Evolutionary conservation across 2,113 vertebrate genomes (phyloP), one percentile per base, ranked within the genome.

Genomic region (Corydoras sp.): DNA sequence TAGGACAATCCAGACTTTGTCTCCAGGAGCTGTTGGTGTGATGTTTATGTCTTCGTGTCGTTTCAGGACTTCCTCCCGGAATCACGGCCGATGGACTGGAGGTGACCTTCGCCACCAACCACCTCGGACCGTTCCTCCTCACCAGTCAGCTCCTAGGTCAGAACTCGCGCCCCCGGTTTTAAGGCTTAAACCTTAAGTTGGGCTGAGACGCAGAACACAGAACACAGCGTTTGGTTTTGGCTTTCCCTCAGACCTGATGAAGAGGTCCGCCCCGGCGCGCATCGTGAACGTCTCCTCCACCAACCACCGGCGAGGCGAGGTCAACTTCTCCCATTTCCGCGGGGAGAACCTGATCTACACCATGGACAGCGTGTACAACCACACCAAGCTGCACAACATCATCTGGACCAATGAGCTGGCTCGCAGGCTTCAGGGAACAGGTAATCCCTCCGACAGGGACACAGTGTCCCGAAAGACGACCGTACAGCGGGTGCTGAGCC

Each of bases 61-160:
- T 13, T 65, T 10, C 77, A 96, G 93, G 93, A 58, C 65, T 94
- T 51, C 89, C 92, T 0, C 82, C 15, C 0, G 0, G 71, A 43
- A 67, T 93, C 13, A 95, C 92, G 0, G 31, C 85, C 0, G 91
- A 96, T 18, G 92, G 92, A 0, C 76, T 96, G 64, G 92, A 94
- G 0, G 3, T 74, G 58, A 88, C 88, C 12, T 93, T 94, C 32
- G 78, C 90, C 78, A 95, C 91, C 71, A 97, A 97, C 74, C 88
- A 92, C 75, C 63, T 93, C 35, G 94, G 93, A 1, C 86, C 91
- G 0, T 97, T 96, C 80, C 89, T 96, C 55, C 93, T 98, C 74
- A 96, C 94, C 77, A 91, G 87, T 81, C 83, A 93, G 56, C 89
- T 97, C 18, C 85, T 90, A 80, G 94, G 94, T 95, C 83, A 86